phyloP scores from a whole-genome alignment of 2,888 invertebrate species.

The Capitulum mitella region DNA sequence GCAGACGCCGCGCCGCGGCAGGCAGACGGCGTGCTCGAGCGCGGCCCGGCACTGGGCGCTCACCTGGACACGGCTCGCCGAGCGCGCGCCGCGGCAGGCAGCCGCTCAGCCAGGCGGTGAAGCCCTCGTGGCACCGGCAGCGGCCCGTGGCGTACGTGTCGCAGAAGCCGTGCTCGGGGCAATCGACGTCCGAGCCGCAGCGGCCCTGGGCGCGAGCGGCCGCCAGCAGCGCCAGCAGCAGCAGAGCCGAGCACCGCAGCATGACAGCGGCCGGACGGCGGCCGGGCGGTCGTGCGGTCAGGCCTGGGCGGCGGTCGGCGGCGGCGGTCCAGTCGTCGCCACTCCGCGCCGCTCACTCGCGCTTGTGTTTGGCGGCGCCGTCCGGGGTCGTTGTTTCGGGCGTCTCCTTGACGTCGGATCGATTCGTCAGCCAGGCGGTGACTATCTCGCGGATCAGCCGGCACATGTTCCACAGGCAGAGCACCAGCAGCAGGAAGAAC shows the following conservation, averaged over 20 bases:
- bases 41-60: neutral
- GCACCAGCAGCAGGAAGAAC: neutral
- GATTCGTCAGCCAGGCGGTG: neutral
- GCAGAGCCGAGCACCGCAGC: no score
- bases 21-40: neutral
- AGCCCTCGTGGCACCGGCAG: neutral
- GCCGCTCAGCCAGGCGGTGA: neutral
- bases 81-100: neutral
- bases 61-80: neutral
- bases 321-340: neutral
- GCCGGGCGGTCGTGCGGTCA: neutral
- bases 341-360: neutral
- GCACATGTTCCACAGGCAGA: conserved; percentile 10
- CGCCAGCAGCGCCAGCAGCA: neutral
- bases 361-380: neutral
- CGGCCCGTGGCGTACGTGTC: neutral
- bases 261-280: neutral
- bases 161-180: neutral
- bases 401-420: neutral
- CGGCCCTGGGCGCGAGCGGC: neutral
- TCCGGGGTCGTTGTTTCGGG: neutral
- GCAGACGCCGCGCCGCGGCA: neutral
- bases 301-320: neutral
- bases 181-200: neutral
- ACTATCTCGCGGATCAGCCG: neutral